Evolutionary conservation across 2,797 vertebrate species (phyloP), one percentile per base, ranked within the genome.

Genomic region (Tokudaia tokunoshimensis): DNA sequence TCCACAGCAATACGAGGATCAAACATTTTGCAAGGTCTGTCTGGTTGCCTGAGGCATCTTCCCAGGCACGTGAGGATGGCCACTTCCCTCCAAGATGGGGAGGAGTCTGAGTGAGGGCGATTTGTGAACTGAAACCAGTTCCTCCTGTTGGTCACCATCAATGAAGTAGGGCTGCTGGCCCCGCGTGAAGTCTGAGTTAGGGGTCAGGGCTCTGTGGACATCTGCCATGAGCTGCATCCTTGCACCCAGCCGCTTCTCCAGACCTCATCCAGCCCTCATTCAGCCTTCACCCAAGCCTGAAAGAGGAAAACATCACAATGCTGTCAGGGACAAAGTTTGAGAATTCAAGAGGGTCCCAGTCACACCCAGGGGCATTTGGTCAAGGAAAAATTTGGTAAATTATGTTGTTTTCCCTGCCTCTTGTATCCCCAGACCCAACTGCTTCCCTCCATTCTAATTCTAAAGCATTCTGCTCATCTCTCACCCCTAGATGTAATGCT

Each of bases 21-120:
- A 14, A 14, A 65, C 5, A 8, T 97, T 96, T 95, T 86, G 91
- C 93, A 97, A 98, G 97, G 96, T 79, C 80, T 81, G 44, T 47
- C 92, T 79, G 41, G 63, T 86, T 50, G 59, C 94, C 85, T 67
- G 72, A 63, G 86, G 50, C 70, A 78, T 89, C 83, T 92, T 50
- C 78, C 95, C 70, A 55, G 59, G 93, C 96, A 90, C 24, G 19
- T 89, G 93, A 96, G 86, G 55, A 78, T 82, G 37, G 89, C 93
- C 95, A 97, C 90, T 96, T 97, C 96, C 94, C 81, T 81, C 59
- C n/a, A 47, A 57, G 44, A 91, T 67, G 47, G 26, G 86, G 90
- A 90, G 92, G 94, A 74, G 75, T 72, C 57, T 5, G 12, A 52
- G 37, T 34, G 86, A 91, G 67, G 55, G 70, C 2, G 7, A 29